A percentile compares a stretch with the other conserved stretches of the same genome.
Evolutionary conservation across 1,140 invertebrate genomes (phyloP).

Genomic region (Popillia japonica): DNA sequence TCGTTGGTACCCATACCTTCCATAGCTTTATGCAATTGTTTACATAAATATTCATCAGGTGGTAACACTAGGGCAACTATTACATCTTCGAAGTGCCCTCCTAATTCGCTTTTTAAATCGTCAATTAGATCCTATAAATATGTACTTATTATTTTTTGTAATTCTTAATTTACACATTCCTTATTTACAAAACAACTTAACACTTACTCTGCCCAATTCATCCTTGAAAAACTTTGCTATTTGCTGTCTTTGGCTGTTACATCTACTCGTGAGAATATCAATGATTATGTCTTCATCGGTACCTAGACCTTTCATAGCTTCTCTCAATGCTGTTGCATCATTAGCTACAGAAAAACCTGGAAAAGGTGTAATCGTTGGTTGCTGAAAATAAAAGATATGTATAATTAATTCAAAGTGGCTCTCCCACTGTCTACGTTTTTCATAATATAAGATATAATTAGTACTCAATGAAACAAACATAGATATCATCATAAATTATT

Average conservation of each 20-base stretch:
- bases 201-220: constrained; percentile 74
- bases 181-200: background rate
- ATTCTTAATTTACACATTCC: background rate
- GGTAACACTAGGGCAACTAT: constrained; percentile 77
- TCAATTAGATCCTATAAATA: constrained; percentile 71
- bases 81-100: constrained; percentile 80
- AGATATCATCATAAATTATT: background rate
- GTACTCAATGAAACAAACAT: background rate
- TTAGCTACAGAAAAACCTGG: constrained; percentile 70
- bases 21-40: constrained; percentile 76
- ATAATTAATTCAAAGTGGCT: background rate
- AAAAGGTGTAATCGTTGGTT: constrained; percentile 67
- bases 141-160: background rate
- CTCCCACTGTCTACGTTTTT: no score
- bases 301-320: constrained; percentile 80
- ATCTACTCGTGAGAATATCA: constrained; percentile 71
- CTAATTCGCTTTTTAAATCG: constrained; percentile 78
- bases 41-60: constrained; percentile 74
- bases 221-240: constrained; percentile 73
- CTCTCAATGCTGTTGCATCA: constrained; percentile 74
- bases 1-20: constrained; percentile 70
- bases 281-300: constrained; percentile 82
- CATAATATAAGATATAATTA: background rate
- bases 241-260: constrained; percentile 72
- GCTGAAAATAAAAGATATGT: background rate